Conservation (phyloP, 1,140 invertebrate species). For the Lepidotrigona ventralis region DNA sequence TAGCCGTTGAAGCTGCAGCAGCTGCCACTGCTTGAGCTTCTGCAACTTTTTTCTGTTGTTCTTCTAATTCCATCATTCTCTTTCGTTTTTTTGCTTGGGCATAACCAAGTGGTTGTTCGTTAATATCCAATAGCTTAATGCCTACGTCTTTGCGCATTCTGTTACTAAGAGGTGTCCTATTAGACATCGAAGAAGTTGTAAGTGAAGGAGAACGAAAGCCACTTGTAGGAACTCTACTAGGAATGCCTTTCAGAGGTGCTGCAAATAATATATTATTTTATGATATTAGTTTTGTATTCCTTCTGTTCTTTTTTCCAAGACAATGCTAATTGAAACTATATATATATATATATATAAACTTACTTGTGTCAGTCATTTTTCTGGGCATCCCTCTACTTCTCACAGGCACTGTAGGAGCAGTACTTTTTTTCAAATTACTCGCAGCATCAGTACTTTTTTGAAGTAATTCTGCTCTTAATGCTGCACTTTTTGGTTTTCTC, state of each 20-base stretch:
- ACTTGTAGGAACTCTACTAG: slow-evolving; percentile 87
- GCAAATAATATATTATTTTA: slow-evolving; percentile 63
- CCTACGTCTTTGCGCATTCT: slow-evolving; percentile 91
- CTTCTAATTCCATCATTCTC: slow-evolving; percentile 87
- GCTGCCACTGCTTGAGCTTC: slow-evolving; percentile 81
- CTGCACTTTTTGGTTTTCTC: slow-evolving; percentile 96
- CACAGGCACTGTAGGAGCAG: slow-evolving; percentile 93
- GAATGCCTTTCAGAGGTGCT: slow-evolving; percentile 95
- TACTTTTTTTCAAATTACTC: slow-evolving; percentile 93
- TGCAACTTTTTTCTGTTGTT: slow-evolving; percentile 85
- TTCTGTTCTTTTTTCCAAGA: neutral
- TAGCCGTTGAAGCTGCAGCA: slow-evolving; percentile 74
- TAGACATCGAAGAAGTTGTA: slow-evolving; percentile 80
- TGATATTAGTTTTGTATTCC: neutral
- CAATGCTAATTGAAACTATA: neutral
- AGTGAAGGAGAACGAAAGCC: slow-evolving; percentile 84
- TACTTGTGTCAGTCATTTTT: slow-evolving; percentile 97
- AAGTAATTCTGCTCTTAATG: slow-evolving; percentile 92
- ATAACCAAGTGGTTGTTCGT: slow-evolving; percentile 91
- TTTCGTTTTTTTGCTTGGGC: slow-evolving; percentile 83
- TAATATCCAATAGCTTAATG: slow-evolving; percentile 95
- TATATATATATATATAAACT: slow-evolving; percentile 55
- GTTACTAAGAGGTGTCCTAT: slow-evolving; percentile 78
- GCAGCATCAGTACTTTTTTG: slow-evolving; percentile 95
- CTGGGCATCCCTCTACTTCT: slow-evolving; percentile 95